phyloP scores from a whole-genome alignment of 2,797 vertebrate species.

The Crotalus adamanteus region DNA sequence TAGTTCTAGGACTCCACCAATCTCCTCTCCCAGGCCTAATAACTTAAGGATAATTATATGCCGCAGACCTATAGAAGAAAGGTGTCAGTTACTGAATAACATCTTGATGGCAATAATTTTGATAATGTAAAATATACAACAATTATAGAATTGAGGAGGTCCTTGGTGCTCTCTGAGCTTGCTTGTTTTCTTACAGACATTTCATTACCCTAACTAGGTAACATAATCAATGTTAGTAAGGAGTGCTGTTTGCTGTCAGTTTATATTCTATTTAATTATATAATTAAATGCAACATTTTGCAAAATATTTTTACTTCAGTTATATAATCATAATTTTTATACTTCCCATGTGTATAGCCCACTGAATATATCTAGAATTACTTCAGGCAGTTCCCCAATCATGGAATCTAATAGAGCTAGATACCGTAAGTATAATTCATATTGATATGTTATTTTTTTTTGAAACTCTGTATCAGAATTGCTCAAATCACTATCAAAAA shows the following conservation, averaged over 20 bases:
- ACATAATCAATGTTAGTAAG: no score
- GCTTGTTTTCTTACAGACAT: no score
- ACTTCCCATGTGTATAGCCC: neutral
- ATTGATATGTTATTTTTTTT: neutral
- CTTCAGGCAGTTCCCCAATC: neutral
- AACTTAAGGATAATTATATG: slow-evolving; percentile 94
- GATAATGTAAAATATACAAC: neutral
- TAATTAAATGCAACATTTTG: neutral
- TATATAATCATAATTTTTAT: neutral
- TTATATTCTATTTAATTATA: neutral
- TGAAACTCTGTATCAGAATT: neutral
- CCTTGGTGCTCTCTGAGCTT: no score
- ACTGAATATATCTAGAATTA: neutral
- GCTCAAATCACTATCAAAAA: neutral
- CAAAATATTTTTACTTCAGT: neutral
- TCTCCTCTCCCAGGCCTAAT: slow-evolving; percentile 80
- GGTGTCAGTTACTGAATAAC: neutral
- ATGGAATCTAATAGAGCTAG: neutral
- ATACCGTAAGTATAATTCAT: neutral
- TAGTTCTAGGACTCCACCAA: slow-evolving; percentile 91
- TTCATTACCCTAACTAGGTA: no score
- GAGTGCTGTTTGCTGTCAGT: no score
- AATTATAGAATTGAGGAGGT: neutral
- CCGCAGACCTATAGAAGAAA: slow-evolving; percentile 80
- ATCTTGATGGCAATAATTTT: neutral